A percentile compares a stretch with the other conserved stretches of the same genome.
phyloP scores from a whole-genome alignment of 1,140 invertebrate genomes.

The Metaphire vulgaris region DNA sequence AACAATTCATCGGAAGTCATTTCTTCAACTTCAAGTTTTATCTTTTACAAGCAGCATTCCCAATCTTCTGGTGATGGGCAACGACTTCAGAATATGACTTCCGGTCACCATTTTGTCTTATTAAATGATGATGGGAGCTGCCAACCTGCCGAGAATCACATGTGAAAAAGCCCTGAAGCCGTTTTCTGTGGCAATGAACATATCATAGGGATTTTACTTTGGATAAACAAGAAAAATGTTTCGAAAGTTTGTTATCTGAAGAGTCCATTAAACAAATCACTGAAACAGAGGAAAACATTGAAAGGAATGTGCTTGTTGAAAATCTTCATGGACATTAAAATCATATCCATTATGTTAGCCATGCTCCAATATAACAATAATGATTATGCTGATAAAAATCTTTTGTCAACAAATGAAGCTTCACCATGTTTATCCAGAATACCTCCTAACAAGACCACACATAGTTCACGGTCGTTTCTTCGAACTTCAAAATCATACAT shows the following conservation, averaged over 20 bases:
- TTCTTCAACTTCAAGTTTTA: too few relatives aligned
- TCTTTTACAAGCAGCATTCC: too few relatives aligned
- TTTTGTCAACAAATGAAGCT: not conserved
- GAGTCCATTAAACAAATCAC: not conserved
- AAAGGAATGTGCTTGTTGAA: not conserved
- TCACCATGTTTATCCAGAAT: not conserved
- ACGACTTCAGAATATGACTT: too few relatives aligned
- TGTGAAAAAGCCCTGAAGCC: too few relatives aligned
- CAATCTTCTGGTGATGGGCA: too few relatives aligned
- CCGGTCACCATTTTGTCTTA: too few relatives aligned
- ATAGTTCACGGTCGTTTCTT: not conserved
- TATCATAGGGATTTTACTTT: too few relatives aligned
- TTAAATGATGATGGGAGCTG: too few relatives aligned
- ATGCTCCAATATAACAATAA: not conserved
- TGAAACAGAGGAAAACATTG: not conserved
- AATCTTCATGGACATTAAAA: not conserved
- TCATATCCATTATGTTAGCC: not conserved
- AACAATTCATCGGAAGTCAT: too few relatives aligned
- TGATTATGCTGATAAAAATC: not conserved
- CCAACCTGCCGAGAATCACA: too few relatives aligned
- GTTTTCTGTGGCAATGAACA: not conserved
- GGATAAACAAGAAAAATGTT: too few relatives aligned
- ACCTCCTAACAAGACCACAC: not conserved
- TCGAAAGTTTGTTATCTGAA: too few relatives aligned
- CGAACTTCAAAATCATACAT: not conserved